Evolutionary conservation across 2,797 vertebrate species (phyloP).

Genomic region (Podarcis lilfordi): DNA sequence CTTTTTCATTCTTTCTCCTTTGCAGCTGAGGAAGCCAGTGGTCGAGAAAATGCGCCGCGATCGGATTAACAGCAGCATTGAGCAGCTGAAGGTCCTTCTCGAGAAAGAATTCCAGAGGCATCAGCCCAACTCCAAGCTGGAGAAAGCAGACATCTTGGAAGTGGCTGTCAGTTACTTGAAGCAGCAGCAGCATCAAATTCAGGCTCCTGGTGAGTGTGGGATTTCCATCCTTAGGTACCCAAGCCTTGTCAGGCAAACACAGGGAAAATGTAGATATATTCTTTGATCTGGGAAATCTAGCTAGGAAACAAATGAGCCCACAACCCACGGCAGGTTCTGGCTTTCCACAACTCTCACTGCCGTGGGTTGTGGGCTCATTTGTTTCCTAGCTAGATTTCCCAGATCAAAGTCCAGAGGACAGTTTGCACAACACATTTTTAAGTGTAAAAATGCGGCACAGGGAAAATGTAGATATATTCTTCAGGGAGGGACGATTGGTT

Average conservation of each 20-base stretch:
- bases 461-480: neutral
- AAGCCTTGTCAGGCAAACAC: neutral
- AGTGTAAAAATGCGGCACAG: neutral
- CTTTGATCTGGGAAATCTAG: neutral
- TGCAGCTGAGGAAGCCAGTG: constrained; percentile 85
- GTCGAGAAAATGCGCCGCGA: constrained; percentile 82
- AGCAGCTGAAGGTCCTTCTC: constrained; percentile 80
- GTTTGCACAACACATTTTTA: neutral
- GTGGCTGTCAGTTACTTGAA: constrained; percentile 82
- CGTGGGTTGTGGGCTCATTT: neutral
- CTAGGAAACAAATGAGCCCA: neutral
- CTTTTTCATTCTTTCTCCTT: constrained; percentile 17
- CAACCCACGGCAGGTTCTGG: too few relatives aligned
- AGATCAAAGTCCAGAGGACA: too few relatives aligned
- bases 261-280: too few relatives aligned
- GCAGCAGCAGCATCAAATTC: constrained; percentile 67
- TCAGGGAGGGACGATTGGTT: too few relatives aligned
- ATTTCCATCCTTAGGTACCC: rapidly evolving
- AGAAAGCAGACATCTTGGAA: constrained; percentile 87
- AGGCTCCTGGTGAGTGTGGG: constrained; percentile 53
- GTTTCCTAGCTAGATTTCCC: neutral
- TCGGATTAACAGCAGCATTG: constrained; percentile 74
- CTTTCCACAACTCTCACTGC: neutral
- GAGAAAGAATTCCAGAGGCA: constrained; percentile 79
- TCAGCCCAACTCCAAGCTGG: constrained; percentile 80